These are phyloP conservation scores for Cosmia pyralina DNA, from an alignment of 2,888 invertebrate genomes.

Conservation along the genomic window DNA sequence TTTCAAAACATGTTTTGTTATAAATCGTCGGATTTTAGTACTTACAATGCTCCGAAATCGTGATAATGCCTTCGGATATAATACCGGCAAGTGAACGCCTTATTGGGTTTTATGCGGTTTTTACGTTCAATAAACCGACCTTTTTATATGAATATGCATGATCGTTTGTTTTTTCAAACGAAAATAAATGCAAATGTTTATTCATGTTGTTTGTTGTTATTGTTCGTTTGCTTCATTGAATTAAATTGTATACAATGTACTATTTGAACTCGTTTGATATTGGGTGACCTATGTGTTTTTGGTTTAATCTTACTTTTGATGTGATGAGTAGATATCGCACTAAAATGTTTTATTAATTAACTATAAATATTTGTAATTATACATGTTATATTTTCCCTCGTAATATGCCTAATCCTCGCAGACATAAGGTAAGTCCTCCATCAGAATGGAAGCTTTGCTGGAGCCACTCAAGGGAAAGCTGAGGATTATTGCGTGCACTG, in stretches of 20 bases:
- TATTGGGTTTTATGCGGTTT: constrained; percentile 60
- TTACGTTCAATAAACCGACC: constrained; percentile 61
- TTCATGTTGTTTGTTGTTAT: constrained; percentile 45
- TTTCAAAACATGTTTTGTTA: constrained; percentile 39
- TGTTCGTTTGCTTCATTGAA: constrained; percentile 38
- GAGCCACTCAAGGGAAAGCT: background rate
- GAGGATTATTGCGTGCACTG: constrained; percentile 1
- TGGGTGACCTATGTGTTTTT: constrained; percentile 7
- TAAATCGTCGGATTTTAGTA: constrained; percentile 53
- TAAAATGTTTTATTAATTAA: background rate
- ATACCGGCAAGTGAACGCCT: constrained; percentile 43
- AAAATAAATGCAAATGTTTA: constrained; percentile 56
- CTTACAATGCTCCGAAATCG: constrained; percentile 48
- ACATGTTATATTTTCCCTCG: background rate
- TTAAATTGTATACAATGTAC: constrained; percentile 18
- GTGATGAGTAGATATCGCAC: background rate
- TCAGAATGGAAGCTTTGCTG: background rate
- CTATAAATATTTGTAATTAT: background rate
- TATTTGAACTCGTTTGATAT: constrained; percentile 22
- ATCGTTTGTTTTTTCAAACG: constrained; percentile 58
- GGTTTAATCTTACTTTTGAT: constrained; percentile 9
- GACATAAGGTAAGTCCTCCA: background rate
- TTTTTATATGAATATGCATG: constrained; percentile 61
- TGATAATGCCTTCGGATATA: constrained; percentile 42
- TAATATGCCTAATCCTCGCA: constrained; percentile 14